Evolutionary conservation across 2,888 invertebrate genomes (phyloP), one percentile per base, ranked within the genome.

Genomic region (Teleiodes luculella): DNA sequence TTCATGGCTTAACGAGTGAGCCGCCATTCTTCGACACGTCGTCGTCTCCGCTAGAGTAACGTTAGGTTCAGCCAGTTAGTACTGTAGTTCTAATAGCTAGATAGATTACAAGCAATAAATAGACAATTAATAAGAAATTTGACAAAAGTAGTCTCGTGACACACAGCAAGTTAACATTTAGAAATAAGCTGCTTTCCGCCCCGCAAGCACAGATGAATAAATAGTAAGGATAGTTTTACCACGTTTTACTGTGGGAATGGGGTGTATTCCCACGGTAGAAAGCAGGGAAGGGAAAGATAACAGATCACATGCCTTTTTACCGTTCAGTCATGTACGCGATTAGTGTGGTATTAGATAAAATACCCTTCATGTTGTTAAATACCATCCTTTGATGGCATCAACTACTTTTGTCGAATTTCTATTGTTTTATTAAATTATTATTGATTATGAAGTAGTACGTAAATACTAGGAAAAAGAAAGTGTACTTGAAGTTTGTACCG

Each of bases 71-170:
- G 47, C 57, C 58, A 55, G 62, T 49, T 53, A 51, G 45, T 20
- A 33, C 37, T 14, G 45, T 56, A 58, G 52, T 51, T 52, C 56
- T 64, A 67, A 67, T 86, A 86, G 81, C 66, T 82, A 85, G 80
- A 67, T 83, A 84, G 80, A 73, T 74, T 74, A 78, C 66, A 78
- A 87, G 87, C 87, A 87, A 87, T 87, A 86, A 84, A 77, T 83
- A 81, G 78, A 76, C 65, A 68, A 78, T 76, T 77, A 72, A 80
- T 76, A 78, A 63, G 76, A 76, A 77, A 63, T 76, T 81, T 82
- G 80, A 73, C 79, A 78, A 77, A 76, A 78, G 76, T 80, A 77
- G 78, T 63, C 50, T 56, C 63, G 52, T 59, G 52, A 64, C 67
- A 50, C 62, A 61, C 16, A 45, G 16, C 52, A 39, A 51, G 14